phyloP scores from a whole-genome alignment of 2,113 vertebrate genomes.

The Oryzias curvinotus region DNA sequence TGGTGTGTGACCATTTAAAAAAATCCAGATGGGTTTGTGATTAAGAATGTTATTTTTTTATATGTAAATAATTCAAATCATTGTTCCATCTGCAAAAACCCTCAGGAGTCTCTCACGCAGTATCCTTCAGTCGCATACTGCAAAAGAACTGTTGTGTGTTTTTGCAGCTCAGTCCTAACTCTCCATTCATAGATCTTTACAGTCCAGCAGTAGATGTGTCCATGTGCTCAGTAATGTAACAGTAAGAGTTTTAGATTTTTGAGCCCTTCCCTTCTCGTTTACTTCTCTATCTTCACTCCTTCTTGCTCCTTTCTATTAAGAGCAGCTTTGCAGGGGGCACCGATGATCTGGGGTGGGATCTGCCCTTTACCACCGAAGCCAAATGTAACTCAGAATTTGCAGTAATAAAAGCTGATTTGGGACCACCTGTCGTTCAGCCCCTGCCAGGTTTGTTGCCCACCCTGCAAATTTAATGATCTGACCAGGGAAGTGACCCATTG shows the following conservation, averaged over 20 bases:
- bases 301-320: neutral
- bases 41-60: too few species aligned
- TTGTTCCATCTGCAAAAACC: too few species aligned
- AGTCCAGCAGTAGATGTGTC: neutral
- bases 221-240: neutral
- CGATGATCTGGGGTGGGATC: conserved; percentile 66
- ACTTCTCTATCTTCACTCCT: conserved; percentile 4
- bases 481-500: conserved; percentile 45
- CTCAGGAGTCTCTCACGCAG: too few species aligned
- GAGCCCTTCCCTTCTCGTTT: neutral
- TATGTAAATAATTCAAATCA: too few species aligned
- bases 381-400: conserved; percentile 62
- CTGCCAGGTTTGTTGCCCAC: conserved; percentile 60
- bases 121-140: too few species aligned
- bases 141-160: too few species aligned
- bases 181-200: too few species aligned
- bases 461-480: conserved; percentile 65
- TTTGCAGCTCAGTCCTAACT: too few species aligned
- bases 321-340: conserved; percentile 42
- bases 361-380: conserved; percentile 63
- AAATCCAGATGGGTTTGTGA: too few species aligned
- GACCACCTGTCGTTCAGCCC: conserved; percentile 52
- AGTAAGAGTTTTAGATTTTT: too few species aligned
- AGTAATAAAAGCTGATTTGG: conserved; percentile 59
- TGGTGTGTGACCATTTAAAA: too few species aligned